phyloP scores from a whole-genome alignment of 2,888 invertebrate species.

The Cepaea hortensis region DNA sequence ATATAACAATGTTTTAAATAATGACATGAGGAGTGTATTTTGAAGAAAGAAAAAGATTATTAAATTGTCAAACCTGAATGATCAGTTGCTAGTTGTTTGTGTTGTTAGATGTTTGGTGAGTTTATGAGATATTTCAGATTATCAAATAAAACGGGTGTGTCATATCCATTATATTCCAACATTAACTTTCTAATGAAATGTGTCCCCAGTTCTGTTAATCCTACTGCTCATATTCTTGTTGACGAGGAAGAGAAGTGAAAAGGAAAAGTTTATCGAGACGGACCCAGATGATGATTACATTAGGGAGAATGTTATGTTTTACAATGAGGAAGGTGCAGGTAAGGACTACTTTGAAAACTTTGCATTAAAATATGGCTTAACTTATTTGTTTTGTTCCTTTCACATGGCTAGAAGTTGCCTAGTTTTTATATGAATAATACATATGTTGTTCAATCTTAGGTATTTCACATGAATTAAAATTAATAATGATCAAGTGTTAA shows the following conservation, averaged over 20 bases:
- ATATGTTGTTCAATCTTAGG: too few species aligned
- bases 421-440: too few species aligned
- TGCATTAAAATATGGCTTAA: too few species aligned
- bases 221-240: slow-evolving; percentile 1
- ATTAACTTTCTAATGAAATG: not conserved
- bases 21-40: too few species aligned
- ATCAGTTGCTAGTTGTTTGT: too few species aligned
- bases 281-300: slow-evolving; percentile 96
- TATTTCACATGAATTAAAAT: too few species aligned
- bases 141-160: not conserved
- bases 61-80: too few species aligned
- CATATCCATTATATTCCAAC: not conserved
- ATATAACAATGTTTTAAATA: too few species aligned
- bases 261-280: slow-evolving; percentile 88
- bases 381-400: not conserved
- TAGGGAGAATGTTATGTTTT: slow-evolving; percentile 98
- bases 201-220: not conserved
- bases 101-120: too few species aligned
- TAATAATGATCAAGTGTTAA: too few species aligned
- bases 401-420: not conserved
- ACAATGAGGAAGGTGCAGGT: slow-evolving; percentile 99
- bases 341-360: slow-evolving; percentile 73
- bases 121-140: too few species aligned
- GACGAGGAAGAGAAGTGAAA: slow-evolving; percentile 77
- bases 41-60: too few species aligned